Conservation (phyloP, 2,113 vertebrate species). For the Bambusicola thoracicus region DNA sequence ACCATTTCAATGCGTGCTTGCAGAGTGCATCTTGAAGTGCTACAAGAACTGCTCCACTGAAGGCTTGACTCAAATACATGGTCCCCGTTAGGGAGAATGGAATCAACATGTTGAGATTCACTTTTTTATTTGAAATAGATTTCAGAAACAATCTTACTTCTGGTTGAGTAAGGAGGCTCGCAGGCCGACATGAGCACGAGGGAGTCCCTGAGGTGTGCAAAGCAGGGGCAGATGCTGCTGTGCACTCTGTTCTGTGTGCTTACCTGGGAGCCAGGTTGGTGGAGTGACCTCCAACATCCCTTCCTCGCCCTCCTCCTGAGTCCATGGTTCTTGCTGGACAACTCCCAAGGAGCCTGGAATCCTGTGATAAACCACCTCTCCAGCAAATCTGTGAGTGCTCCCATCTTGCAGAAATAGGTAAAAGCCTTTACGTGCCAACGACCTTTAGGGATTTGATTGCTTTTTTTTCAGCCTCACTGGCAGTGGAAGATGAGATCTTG, state of each 20-base stretch:
- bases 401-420: neutral
- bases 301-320: neutral
- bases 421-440: fast-evolving
- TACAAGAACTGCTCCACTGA: neutral
- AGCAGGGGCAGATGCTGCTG: fast-evolving
- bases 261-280: neutral
- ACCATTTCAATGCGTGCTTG: neutral
- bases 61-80: neutral
- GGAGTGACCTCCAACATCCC: neutral
- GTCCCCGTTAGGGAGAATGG: neutral
- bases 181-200: neutral
- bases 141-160: neutral
- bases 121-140: neutral
- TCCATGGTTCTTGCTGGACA: neutral
- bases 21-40: neutral
- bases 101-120: neutral
- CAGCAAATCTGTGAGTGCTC: neutral
- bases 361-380: neutral
- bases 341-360: neutral
- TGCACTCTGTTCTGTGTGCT: no score
- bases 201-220: neutral
- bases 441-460: neutral
- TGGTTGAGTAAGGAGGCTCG: neutral
- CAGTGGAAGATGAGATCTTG: neutral
- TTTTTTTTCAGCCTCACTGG: neutral